Base-by-base conservation (phyloP, 2,113 vertebrate genomes). In the Takifugu bimaculatus region DNA sequence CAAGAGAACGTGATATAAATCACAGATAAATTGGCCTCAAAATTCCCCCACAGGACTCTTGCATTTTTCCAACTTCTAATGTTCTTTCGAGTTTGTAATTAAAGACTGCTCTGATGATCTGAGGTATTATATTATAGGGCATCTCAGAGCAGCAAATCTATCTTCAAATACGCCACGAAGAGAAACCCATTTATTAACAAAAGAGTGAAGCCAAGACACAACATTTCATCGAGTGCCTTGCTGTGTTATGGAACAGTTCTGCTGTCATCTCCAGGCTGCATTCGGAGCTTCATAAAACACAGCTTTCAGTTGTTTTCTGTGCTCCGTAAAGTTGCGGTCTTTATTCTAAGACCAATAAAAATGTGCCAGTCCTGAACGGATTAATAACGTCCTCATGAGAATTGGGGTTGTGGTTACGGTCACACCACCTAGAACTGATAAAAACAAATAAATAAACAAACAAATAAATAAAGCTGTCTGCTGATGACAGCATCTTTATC, bases 101-200 rank as follows among this genome's bases (percentile, higher is more conserved):
- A 84, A 75, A 75, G 84, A 63, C 72, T 77, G 57, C 61, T 75
- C 69, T 75, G 64, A 84, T 82, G 74, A 74, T 68, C 55, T 53
- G 76, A 72, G 70, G 79, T 80, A 67, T 57, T 59, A 52, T 75
- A 82, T 88, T 82, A 82, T 35, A 67, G 73, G 73, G 71, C 63
- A 68, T 76, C 64, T 56, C 53, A 74, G 56, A 72, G 73, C 75
- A 57, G 45, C 55, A 83, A 81, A 79, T 72, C n/a, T 32, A 84
- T 80, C 88, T 88, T 90, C 84, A 88, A 87, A 88, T 67, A 79
- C 70, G 63, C 86, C 86, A 81, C 87, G 77, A 56, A 58, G 60
- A 72, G 63, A 68, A 70, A 83, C 75, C 81, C 72, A 65, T 50
- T 85, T 82, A 89, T 87, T 89, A 85, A 80, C 45, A 50, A 66